phyloP scores from a whole-genome alignment of 2,888 invertebrate species.

The Metallyticus violacea region DNA sequence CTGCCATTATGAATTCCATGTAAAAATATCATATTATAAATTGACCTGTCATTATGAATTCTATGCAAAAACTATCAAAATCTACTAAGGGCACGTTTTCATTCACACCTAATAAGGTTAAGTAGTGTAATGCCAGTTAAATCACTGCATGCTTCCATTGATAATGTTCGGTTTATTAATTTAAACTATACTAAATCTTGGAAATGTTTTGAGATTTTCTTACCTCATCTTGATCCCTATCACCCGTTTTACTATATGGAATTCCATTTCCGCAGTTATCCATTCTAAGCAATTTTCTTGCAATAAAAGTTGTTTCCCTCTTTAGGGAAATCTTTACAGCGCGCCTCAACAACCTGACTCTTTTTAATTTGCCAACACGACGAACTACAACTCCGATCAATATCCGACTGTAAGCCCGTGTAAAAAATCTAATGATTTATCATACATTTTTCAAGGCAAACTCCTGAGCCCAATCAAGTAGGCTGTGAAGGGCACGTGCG shows the following conservation, averaged over 20 bases:
- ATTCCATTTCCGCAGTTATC: slow-evolving; percentile 37
- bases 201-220: slow-evolving; percentile 34
- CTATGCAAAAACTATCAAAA: no score
- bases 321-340: background rate
- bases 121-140: background rate
- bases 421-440: background rate
- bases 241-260: slow-evolving; percentile 51
- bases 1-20: no score
- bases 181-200: background rate
- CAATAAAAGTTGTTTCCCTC: background rate
- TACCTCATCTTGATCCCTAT: slow-evolving; percentile 70
- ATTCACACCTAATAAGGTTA: background rate
- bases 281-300: background rate
- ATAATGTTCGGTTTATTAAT: background rate
- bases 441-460: background rate
- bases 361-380: background rate
- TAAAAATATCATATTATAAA: no score
- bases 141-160: no score
- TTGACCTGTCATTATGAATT: no score
- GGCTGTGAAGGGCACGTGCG: background rate
- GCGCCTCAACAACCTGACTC: background rate
- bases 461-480: background rate
- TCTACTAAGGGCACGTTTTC: no score
- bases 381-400: background rate
- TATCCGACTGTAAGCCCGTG: background rate